Conservation (phyloP, 1,140 invertebrate species). For the Cyphomyrmex costatus region DNA sequence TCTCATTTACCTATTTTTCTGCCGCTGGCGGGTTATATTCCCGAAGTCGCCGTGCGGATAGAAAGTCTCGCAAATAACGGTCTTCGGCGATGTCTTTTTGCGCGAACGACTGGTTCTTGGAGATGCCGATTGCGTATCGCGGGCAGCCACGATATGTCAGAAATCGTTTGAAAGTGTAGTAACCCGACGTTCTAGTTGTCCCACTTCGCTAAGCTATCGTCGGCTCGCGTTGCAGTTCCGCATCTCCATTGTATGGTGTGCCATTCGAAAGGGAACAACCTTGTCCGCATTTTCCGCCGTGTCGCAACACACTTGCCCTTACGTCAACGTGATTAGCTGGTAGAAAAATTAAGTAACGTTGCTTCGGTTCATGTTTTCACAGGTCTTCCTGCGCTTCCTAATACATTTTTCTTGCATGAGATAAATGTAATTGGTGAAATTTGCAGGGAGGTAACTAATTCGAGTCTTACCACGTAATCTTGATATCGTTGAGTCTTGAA, state of each 20-base stretch:
- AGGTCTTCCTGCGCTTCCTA: not conserved
- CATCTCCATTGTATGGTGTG: constrained; percentile 67
- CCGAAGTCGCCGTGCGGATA: constrained; percentile 35
- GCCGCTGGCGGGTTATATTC: constrained; percentile 5
- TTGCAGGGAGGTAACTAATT: not conserved
- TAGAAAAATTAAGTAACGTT: not conserved
- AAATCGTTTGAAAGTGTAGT: constrained; percentile 72
- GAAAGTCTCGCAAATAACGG: constrained; percentile 47
- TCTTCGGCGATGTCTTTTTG: constrained; percentile 46
- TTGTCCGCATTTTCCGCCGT: constrained; percentile 72
- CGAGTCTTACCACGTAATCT: constrained; percentile 2
- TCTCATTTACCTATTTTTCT: constrained; percentile 35
- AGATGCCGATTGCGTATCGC: constrained; percentile 38
- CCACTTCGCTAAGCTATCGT: constrained; percentile 61
- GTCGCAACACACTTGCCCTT: constrained; percentile 65
- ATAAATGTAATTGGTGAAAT: constrained; percentile 4
- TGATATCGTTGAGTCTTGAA: not conserved
- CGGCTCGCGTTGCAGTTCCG: constrained; percentile 69
- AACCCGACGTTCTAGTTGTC: constrained; percentile 48
- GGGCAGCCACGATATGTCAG: constrained; percentile 46
- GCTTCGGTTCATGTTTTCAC: not conserved
- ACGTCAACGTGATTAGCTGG: not conserved
- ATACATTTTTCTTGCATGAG: not conserved
- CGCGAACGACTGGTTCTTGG: constrained; percentile 44
- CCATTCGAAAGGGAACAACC: constrained; percentile 73